A percentile compares a stretch with the other conserved stretches of the same genome.
These are phyloP conservation scores for Aspidiotus destructor DNA, from an alignment of 2,888 invertebrate genomes.

Conservation along the genomic window DNA sequence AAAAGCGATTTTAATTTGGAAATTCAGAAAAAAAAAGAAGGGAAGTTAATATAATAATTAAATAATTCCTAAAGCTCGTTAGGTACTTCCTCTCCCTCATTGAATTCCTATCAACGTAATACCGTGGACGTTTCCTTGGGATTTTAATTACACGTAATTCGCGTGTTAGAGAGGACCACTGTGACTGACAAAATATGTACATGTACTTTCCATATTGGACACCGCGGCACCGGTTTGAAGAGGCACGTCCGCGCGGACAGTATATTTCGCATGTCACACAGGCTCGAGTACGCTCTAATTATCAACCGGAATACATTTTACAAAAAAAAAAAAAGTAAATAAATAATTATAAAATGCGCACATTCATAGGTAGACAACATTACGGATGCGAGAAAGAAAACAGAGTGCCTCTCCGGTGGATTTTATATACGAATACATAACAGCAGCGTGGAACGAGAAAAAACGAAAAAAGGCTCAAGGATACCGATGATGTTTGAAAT, in stretches of 20 bases:
- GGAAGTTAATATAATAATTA: no score
- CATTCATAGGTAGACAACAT: background rate
- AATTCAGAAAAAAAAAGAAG: no score
- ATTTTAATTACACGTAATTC: slow-evolving; percentile 1
- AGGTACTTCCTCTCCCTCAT: no score
- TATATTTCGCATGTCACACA: slow-evolving; percentile 11
- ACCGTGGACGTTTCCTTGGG: no score
- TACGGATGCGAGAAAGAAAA: no score
- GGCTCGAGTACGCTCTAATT: slow-evolving; percentile 12
- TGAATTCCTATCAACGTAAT: no score
- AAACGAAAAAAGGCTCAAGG: slow-evolving; percentile 6
- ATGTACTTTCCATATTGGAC: background rate
- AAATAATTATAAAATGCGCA: slow-evolving; percentile 12
- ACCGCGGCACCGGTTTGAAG: background rate
- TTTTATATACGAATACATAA: background rate
- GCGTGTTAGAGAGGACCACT: background rate
- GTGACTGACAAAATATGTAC: background rate
- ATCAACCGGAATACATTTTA: slow-evolving; percentile 10
- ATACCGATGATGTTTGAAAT: slow-evolving; percentile 1
- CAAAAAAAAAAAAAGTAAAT: slow-evolving; percentile 6
- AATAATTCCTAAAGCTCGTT: no score
- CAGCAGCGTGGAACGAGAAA: background rate
- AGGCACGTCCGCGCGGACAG: background rate
- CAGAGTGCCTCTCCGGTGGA: no score
- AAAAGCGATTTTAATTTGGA: no score